A percentile compares a stretch with the other conserved stretches of the same genome.
Conservation (phyloP, 2,888 invertebrate genomes). For the Hipparchia sbordonii region DNA sequence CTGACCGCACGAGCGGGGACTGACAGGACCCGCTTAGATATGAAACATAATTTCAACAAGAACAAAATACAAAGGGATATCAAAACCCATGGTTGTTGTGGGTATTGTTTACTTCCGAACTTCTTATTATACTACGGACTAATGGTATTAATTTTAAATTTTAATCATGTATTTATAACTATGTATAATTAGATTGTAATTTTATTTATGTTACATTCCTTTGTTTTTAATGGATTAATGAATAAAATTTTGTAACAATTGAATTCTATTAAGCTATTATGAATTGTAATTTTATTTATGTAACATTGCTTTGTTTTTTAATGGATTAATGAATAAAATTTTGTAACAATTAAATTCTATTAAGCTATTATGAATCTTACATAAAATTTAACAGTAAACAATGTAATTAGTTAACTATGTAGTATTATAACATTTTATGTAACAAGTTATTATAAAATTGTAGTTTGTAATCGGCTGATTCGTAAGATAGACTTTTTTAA, state of each 20-base stretch:
- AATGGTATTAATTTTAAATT: background rate
- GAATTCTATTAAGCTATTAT: background rate
- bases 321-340: constrained; percentile 11
- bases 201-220: constrained; percentile 15
- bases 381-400: background rate
- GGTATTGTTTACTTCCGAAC: background rate
- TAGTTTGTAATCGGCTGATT: constrained; percentile 28
- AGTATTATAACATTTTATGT: constrained; percentile 10
- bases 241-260: constrained; percentile 1
- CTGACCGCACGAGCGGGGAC: background rate
- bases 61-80: background rate
- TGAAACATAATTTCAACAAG: background rate
- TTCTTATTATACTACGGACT: background rate
- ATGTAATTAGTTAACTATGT: constrained; percentile 10
- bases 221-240: constrained; percentile 6
- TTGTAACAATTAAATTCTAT: background rate
- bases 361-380: constrained; percentile 3
- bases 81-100: background rate
- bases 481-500: constrained; percentile 27
- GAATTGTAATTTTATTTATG: background rate
- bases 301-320: constrained; percentile 12
- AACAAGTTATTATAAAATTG: constrained; percentile 27
- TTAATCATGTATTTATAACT: background rate
- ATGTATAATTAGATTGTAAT: background rate
- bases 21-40: background rate